These are phyloP conservation scores for Hemicrepidius hirtus DNA, from an alignment of 2,888 invertebrate genomes.

Conservation along the genomic window DNA sequence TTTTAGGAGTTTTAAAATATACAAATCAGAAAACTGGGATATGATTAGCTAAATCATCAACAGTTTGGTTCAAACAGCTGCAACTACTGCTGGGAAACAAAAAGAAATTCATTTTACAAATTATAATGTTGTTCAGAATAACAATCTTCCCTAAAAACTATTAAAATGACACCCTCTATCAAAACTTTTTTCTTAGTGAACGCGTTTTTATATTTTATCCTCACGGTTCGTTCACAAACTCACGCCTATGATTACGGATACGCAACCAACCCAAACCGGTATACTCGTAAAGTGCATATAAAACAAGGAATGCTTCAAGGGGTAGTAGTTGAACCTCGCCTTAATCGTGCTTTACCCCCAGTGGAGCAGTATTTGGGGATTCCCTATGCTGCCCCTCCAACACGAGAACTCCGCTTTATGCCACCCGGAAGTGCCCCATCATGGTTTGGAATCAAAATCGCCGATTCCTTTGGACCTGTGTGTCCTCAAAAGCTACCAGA, in stretches of 20 bases:
- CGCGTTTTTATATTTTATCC: constrained; percentile 26
- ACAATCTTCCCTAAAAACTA: too few species aligned
- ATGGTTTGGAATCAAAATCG: constrained; percentile 84
- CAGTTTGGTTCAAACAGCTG: background rate
- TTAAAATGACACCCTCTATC: constrained; percentile 40
- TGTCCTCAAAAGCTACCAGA: constrained; percentile 90
- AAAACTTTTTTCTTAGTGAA: constrained; percentile 20
- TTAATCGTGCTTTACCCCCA: constrained; percentile 77
- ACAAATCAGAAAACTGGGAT: constrained; percentile 4
- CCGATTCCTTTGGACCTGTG: constrained; percentile 84
- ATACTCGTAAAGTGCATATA: constrained; percentile 58
- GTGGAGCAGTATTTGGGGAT: constrained; percentile 87
- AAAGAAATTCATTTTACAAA: too few species aligned
- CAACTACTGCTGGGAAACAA: too few species aligned
- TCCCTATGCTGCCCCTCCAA: constrained; percentile 88
- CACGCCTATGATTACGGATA: constrained; percentile 55
- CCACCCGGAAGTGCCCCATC: constrained; percentile 83
- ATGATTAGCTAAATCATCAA: background rate
- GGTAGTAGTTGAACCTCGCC: constrained; percentile 78
- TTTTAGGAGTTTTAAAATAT: constrained; percentile 16
- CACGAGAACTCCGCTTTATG: constrained; percentile 78
- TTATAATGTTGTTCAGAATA: too few species aligned
- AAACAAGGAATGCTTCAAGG: constrained; percentile 76
- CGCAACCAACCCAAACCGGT: constrained; percentile 52
- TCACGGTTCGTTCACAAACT: constrained; percentile 33